These are phyloP conservation scores for Machimus atricapillus DNA, from an alignment of 2,888 invertebrate genomes.

Conservation along the genomic window DNA sequence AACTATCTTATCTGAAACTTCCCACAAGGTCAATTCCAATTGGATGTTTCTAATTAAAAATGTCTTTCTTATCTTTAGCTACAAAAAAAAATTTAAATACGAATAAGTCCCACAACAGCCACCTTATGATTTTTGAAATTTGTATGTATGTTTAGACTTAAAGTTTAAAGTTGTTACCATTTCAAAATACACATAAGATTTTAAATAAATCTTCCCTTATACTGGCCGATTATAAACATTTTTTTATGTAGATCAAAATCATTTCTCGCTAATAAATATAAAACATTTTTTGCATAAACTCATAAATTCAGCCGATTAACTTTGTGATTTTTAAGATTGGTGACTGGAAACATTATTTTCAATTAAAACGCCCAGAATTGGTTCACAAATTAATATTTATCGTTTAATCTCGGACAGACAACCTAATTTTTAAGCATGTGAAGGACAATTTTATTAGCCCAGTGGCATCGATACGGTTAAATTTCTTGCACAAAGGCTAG, in stretches of 20 bases:
- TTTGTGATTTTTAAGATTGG: neutral
- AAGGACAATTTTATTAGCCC: neutral
- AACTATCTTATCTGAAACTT: too few species aligned
- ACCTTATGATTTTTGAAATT: too few species aligned
- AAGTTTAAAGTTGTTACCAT: too few species aligned
- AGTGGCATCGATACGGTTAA: neutral
- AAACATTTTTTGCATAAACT: neutral
- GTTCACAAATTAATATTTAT: neutral
- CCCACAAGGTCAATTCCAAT: too few species aligned
- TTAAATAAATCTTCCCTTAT: too few species aligned
- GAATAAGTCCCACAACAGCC: too few species aligned
- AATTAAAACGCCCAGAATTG: neutral
- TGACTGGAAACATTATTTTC: neutral
- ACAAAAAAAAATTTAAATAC: too few species aligned
- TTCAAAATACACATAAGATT: too few species aligned
- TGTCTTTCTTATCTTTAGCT: too few species aligned
- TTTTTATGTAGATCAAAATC: neutral
- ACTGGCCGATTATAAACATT: neutral
- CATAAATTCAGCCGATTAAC: neutral
- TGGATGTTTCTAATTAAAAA: too few species aligned
- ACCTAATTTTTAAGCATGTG: neutral
- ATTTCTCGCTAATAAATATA: neutral
- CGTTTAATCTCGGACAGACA: neutral
- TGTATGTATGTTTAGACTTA: too few species aligned
- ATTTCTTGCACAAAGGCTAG: neutral